Base-by-base conservation (phyloP, 2,113 vertebrate species). In the Symphodus melops region DNA sequence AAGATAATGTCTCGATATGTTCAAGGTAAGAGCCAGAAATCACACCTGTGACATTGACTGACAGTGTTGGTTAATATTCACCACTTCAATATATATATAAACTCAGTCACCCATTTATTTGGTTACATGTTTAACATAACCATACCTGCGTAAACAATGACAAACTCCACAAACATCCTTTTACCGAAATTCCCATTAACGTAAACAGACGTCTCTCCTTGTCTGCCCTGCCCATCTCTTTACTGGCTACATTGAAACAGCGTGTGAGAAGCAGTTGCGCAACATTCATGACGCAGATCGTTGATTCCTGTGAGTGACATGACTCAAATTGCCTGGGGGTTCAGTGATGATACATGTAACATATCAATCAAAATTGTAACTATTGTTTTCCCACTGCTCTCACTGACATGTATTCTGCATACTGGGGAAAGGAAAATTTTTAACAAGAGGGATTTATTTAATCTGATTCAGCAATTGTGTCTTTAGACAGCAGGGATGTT, bases 291-390 rank as follows among this genome's bases (percentile, higher is more conserved):
- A 85, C 54, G 36, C 64, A 79, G 23, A 19, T 37, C 42, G 0
- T 21, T 52, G 56, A 73, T 23, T 17, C 49, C 3, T 68, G 28
- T 55, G 51, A 60, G 36, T 59, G 53, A 19, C 21, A 25, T 84
- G 86, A 86, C 48, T 91, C 83, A 86, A 20, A 58, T 9, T 4
- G 14, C 77, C 64, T 74, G 21, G 0, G 53, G 85, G 9, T 23
- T 51, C 4, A 13, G 14, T 57, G 41, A 59, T 39, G 23, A 56
- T 55, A 68, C 39, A 14, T 51, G 9, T 56, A 12, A 17, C 12
- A 5, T 8, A 70, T 10, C 9, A 61, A 17, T 55, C 14, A 68
- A 48, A 64, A 68, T 28, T 6, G 13, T 0, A 33, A 17, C 4
- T 1, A 25, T n/a, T 9, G 8, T 37, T 46, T 54, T 9, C 2